Conservation (phyloP, 2,113 vertebrate genomes). For the Scolopax mira region DNA sequence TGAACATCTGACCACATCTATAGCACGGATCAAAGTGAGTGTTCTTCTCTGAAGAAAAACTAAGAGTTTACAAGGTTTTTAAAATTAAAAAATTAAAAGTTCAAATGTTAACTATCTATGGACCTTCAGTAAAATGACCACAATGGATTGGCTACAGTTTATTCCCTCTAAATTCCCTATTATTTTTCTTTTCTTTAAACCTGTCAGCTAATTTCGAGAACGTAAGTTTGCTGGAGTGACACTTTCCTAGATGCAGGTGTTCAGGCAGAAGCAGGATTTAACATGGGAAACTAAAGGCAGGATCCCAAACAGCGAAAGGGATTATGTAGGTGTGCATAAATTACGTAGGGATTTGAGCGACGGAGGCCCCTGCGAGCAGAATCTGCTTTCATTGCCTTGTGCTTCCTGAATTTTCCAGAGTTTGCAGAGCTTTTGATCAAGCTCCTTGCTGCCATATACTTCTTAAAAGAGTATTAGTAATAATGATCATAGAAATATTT, state of each 20-base stretch:
- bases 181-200: background rate
- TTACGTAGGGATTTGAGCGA: background rate
- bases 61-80: background rate
- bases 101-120: background rate
- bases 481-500: background rate
- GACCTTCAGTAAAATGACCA: background rate
- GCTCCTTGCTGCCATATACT: background rate
- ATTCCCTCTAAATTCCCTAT: background rate
- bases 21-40: background rate
- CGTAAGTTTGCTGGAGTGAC: background rate
- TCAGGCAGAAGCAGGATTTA: background rate
- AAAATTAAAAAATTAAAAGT: background rate
- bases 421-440: background rate
- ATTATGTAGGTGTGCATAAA: background rate
- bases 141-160: background rate
- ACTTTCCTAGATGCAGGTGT: background rate
- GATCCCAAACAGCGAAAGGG: background rate
- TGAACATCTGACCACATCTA: background rate
- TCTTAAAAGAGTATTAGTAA: background rate
- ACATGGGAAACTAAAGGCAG: background rate
- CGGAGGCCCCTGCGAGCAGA: background rate
- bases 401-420: background rate
- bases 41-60: background rate
- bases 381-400: background rate
- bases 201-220: background rate